Percentiles rank a stretch among this genome's conserved stretches.
Evolutionary conservation across 2,113 vertebrate species (phyloP).

Genomic region (Atrichornis clamosus): DNA sequence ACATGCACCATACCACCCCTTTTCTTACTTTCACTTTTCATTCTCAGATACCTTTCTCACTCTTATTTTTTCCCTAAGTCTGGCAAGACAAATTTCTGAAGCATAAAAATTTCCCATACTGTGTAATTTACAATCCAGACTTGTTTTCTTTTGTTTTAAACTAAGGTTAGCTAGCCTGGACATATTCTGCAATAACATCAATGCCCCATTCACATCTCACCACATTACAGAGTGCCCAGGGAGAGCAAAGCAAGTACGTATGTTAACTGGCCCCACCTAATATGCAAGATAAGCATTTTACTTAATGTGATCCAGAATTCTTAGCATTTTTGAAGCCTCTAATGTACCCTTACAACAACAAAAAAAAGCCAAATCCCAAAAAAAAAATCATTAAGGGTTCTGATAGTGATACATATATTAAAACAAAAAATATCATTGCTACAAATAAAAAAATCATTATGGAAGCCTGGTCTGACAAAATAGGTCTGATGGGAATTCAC

Average conservation of each 20-base stretch:
- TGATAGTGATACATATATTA: neutral
- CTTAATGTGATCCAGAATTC: neutral
- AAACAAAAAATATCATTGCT: neutral
- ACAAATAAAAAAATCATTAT: neutral
- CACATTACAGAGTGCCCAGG: fast-evolving
- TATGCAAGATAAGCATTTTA: neutral
- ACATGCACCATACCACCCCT: neutral
- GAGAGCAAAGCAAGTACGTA: neutral
- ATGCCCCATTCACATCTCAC: neutral
- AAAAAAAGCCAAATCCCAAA: neutral
- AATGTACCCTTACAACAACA: neutral
- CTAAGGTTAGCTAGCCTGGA: neutral
- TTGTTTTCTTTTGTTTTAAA: neutral
- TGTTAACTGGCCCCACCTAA: neutral
- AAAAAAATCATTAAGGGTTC: neutral
- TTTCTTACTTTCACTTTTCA: neutral
- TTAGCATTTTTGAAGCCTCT: neutral
- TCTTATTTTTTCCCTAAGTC: neutral
- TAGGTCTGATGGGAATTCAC: neutral
- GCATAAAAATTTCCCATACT: neutral
- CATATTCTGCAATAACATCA: neutral
- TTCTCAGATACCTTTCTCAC: neutral
- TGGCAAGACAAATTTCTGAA: neutral
- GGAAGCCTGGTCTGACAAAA: neutral
- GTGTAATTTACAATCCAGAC: neutral